Evolutionary conservation across 2,888 invertebrate species (phyloP), one percentile per base, ranked within the genome.

Genomic region (Eupithecia subfuscata): DNA sequence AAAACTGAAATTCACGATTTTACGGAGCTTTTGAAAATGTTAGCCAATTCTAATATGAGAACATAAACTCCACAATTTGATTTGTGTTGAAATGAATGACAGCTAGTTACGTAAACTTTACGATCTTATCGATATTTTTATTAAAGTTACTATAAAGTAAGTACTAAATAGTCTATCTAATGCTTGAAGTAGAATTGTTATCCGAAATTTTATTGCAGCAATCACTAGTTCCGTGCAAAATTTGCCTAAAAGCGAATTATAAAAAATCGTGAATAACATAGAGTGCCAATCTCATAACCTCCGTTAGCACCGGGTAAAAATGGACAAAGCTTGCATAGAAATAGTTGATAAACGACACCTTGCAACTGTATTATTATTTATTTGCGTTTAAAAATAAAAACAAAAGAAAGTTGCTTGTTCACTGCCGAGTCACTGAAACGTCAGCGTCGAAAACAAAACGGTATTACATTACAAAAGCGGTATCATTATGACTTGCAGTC

Each of bases 401-500:
- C 30, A 45, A 60, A 30, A 60, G 43, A 71, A 71, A 52, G 6
- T 37, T 34, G 64, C 63, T 6, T 16, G 45, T 22, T 74, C 69
- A 69, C 45, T 22, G 48, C 64, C 18, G 64, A 69, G 69, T 74
- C 69, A 70, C 69, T 69, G 40, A 18, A 69, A 74, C 37, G 75
- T 56, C 71, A 71, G 70, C 45, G 37, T 18, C 25, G 45, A 60
- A 75, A 75, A 75, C 67, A 71, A 71, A 75, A 22, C 75, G 34
- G 68, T 25, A 67, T 70, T 64, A 74, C 52, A 70, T 73, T 73
- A 74, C 34, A 25, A 71, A 70, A 68, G 68, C 68, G 34, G n/a
- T 67, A 74, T 70, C 74, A 75, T 71, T 75, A 75, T 75, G 75
- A 75, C 75, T 75, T 75, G 75, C 75, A 75, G 25, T 68, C 56